Base-by-base conservation (phyloP, 2,113 vertebrate genomes). In the Burhinus bistriatus region DNA sequence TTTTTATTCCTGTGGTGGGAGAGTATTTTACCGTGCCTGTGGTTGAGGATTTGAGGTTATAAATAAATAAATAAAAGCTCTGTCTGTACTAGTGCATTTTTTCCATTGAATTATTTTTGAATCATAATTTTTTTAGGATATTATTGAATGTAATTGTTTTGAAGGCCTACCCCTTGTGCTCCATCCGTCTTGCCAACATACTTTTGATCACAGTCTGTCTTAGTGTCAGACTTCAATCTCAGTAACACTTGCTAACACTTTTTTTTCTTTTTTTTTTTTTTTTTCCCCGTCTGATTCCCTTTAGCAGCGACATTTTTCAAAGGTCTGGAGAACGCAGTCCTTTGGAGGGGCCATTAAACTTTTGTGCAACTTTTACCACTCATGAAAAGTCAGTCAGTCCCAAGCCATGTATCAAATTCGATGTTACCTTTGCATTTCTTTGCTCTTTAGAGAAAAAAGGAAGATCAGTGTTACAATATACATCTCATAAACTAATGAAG, bases 51-150 rank as follows among this genome's bases (percentile, higher is more conserved):
- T 96, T 90, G 96, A 97, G 95, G 97, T 94, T 96, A 94, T 49
- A 97, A 95, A 91, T 76, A 94, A 96, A 94, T 89, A 95, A 96
- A 95, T 82, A 95, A 96, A 85, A 85, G 58, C 71, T 73, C 91
- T 84, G 57, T 91, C 93, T 96, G 51, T 76, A 81, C 91, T 59
- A 44, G 75, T 85, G 82, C 91, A 93, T 96, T 97, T 97, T 97
- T 97, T 96, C 96, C 95, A 90, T 51, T 96, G 87, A 95, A 93
- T 95, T 97, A 96, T 95, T 97, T 95, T 95, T 66, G 84, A 95
- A 87, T 95, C 44, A 5, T 55, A 23, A 45, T 72, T 84, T 95
- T 96, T 79, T 62, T 55, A 69, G 94, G 51, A 16, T 90, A 77
- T 93, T 91, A 90, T 77, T 97, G 84, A 93, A 94, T 87, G 59